These are phyloP conservation scores for Setophaga coronata DNA, from an alignment of 2,113 vertebrate genomes.

Conservation along the genomic window DNA sequence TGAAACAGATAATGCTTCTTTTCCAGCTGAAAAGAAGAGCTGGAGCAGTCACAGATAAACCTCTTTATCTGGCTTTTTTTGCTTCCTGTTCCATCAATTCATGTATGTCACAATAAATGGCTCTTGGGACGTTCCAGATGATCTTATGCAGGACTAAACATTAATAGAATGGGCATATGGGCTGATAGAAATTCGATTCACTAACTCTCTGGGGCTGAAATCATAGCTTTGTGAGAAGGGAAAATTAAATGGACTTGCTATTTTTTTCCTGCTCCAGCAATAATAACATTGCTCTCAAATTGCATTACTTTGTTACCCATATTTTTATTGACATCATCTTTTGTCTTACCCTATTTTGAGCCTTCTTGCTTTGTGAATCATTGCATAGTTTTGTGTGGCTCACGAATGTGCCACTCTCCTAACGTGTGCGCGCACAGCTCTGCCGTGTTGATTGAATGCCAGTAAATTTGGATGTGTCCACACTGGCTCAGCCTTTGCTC, in stretches of 20 bases:
- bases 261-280: neutral
- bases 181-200: neutral
- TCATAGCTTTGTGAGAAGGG: neutral
- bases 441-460: neutral
- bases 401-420: neutral
- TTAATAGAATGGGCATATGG: neutral
- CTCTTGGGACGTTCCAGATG: neutral
- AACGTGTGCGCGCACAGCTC: accelerated
- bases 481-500: neutral
- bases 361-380: neutral
- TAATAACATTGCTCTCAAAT: accelerated
- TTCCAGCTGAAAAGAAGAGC: neutral
- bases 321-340: neutral
- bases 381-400: neutral
- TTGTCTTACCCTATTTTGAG: neutral
- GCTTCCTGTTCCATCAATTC: neutral
- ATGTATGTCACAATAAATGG: neutral
- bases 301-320: neutral
- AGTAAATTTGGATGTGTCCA: neutral
- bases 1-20: neutral
- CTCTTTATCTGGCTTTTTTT: neutral
- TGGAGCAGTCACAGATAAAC: neutral
- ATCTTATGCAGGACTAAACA: neutral
- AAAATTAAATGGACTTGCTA: neutral
- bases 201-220: neutral